These are phyloP conservation scores for Alectura lathami DNA, from an alignment of 2,113 vertebrate species.

Conservation along the genomic window DNA sequence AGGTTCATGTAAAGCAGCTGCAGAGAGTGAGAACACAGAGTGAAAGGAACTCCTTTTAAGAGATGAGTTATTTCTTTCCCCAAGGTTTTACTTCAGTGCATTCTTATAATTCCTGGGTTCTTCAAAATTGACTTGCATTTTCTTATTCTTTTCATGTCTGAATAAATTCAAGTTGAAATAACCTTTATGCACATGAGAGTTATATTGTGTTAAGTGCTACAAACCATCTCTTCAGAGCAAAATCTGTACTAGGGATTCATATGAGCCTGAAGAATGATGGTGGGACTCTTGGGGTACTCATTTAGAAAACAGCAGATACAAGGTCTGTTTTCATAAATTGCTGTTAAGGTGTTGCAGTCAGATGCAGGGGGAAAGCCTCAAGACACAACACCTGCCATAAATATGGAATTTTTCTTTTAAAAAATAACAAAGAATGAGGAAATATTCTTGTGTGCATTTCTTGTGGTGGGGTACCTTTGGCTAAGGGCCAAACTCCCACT, in stretches of 20 bases:
- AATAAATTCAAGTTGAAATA: constrained; percentile 40
- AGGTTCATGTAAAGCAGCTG: not conserved
- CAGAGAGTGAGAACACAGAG: not conserved
- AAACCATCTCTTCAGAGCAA: not conserved
- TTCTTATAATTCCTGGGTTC: constrained; percentile 37
- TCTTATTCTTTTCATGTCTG: constrained; percentile 22
- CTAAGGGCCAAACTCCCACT: not conserved
- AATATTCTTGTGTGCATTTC: not conserved
- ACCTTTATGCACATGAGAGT: constrained; percentile 14
- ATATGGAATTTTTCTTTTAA: not conserved
- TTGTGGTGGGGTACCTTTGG: not conserved
- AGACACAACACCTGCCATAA: not conserved
- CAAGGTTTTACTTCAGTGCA: not conserved
- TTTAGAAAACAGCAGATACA: not conserved
- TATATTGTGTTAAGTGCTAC: not conserved
- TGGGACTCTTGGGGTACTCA: not conserved
- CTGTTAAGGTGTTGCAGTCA: not conserved
- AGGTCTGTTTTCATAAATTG: not conserved
- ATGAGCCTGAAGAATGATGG: not conserved
- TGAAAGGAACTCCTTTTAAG: not conserved
- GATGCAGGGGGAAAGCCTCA: not conserved
- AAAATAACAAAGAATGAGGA: not conserved
- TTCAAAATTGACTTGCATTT: constrained; percentile 27
- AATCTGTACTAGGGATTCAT: not conserved
- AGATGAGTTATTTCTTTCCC: constrained; percentile 20